Evolutionary conservation across 92 coral and sea anemone species (phyloP).

Genomic region (Blastomussa wellsi): DNA sequence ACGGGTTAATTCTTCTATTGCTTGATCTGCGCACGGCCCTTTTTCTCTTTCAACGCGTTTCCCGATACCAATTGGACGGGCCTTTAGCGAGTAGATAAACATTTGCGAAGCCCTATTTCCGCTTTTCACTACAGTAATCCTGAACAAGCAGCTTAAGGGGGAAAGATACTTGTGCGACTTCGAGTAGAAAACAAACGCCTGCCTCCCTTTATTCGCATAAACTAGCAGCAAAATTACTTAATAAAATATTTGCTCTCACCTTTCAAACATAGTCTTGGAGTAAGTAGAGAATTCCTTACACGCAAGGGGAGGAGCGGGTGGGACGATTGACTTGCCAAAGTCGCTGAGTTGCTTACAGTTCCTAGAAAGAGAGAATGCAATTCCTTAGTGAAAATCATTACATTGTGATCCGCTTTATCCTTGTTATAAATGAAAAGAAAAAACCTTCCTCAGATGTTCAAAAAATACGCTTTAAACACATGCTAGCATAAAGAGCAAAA

Average conservation of each 20-base stretch:
- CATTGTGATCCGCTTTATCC: neutral
- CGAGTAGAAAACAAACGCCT: neutral
- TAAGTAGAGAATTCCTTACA: slow-evolving; percentile 57
- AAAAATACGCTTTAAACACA: no score
- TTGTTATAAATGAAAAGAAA: no score
- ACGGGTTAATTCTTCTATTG: neutral
- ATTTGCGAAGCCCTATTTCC: no score
- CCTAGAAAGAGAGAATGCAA: slow-evolving; percentile 31
- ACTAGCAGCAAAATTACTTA: neutral
- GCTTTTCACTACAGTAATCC: neutral
- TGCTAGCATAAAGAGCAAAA: no score
- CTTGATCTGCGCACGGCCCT: neutral
- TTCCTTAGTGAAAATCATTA: neutral
- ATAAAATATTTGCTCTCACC: slow-evolving; percentile 40
- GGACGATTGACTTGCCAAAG: slow-evolving; percentile 70
- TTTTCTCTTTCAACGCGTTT: neutral
- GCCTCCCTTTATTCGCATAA: neutral
- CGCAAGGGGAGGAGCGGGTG: slow-evolving; percentile 69
- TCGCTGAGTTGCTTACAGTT: slow-evolving; percentile 58
- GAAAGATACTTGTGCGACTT: neutral
- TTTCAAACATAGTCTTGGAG: slow-evolving; percentile 60
- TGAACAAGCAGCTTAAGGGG: neutral
- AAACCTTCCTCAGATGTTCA: neutral
- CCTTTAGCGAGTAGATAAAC: no score
- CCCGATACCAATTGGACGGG: neutral